Evolutionary conservation across 2,113 vertebrate genomes (phyloP), one percentile per base, ranked within the genome.

Genomic region (Solea senegalensis): DNA sequence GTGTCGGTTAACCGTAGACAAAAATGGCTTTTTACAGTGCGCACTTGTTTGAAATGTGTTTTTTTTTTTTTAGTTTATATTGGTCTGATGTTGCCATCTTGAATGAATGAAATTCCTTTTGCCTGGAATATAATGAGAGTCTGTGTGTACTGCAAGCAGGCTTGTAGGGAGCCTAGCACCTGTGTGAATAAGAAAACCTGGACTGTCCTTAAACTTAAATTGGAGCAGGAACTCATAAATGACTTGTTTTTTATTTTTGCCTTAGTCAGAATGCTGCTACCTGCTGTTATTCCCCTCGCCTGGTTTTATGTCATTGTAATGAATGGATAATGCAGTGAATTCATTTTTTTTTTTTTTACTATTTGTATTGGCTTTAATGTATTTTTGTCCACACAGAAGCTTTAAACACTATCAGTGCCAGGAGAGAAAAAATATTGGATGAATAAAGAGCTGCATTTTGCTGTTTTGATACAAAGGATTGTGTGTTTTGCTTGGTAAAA

Each of bases 261-360:
- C 86, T 91, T 91, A 82, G 90, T 80, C 72, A 89, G 91, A 94
- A 88, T 92, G 93, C 94, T 95, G 92, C 92, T 92, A 86, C 84
- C 46, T 81, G 69, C 69, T 72, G n/a, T 70, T 54, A 44, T 85
- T 80, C 34, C 57, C 78, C 70, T 79, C 74, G 60, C 74, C 83
- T 87, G 60, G 78, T 72, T 86, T 81, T 73, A 85, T 74, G 82
- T 80, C 65, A 81, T 40, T 69, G 50, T 62, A 14, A 54, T 69
- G 50, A 60, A 68, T 57, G 13, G 13, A 59, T 63, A 67, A 65
- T 14, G n/a, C 46, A 70, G 13, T 60, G 69, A 52, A 71, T 66
- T 73, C 8, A 52, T 53, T 16, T 68, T 15, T 28, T 1, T 61
- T 49, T 45, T 56, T 77, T 78, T 52, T 53, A 88, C 48, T 46